Percentiles rank a stretch among this genome's conserved stretches.
These are phyloP conservation scores for Neostethus bicornis DNA, from an alignment of 2,797 vertebrate genomes.

Conservation along the genomic window DNA sequence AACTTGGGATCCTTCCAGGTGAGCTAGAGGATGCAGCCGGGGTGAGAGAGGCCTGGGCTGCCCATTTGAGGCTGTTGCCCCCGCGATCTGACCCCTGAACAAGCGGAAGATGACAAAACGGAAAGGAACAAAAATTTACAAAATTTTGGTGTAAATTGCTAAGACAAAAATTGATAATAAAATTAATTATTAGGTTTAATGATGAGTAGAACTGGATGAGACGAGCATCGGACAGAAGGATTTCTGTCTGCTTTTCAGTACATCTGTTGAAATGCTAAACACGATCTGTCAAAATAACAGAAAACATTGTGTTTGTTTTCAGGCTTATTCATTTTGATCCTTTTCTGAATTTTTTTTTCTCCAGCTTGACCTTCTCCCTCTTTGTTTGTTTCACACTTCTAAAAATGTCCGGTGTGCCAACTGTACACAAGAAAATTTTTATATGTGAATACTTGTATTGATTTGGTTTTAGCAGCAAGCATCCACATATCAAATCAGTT, in stretches of 20 bases:
- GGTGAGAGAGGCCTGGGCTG: too few relatives aligned
- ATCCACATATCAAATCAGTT: constrained; percentile 47
- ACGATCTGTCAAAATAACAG: background rate
- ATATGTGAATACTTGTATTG: constrained; percentile 28
- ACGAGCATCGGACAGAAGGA: background rate
- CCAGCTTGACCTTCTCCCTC: background rate
- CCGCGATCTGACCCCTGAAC: too few relatives aligned
- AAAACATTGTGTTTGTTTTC: constrained; percentile 5
- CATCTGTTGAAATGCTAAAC: constrained; percentile 7
- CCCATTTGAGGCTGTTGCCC: too few relatives aligned
- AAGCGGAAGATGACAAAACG: too few relatives aligned
- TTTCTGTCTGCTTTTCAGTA: constrained; percentile 13
- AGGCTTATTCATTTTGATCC: background rate
- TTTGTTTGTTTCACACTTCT: background rate
- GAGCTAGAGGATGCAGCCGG: too few relatives aligned
- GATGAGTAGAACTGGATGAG: background rate
- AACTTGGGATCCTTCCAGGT: too few relatives aligned
- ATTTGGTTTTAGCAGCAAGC: constrained; percentile 37
- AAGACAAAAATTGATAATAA: too few relatives aligned
- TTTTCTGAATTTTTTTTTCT: background rate
- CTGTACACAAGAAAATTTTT: constrained; percentile 8
- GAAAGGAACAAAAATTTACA: too few relatives aligned
- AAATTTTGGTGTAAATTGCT: too few relatives aligned
- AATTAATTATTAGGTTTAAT: too few relatives aligned
- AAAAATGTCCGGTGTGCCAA: constrained; percentile 4